A percentile compares a stretch with the other conserved stretches of the same genome.
These are phyloP conservation scores for Bathybates hornii DNA, from an alignment of 2,113 vertebrate species.

Conservation along the genomic window DNA sequence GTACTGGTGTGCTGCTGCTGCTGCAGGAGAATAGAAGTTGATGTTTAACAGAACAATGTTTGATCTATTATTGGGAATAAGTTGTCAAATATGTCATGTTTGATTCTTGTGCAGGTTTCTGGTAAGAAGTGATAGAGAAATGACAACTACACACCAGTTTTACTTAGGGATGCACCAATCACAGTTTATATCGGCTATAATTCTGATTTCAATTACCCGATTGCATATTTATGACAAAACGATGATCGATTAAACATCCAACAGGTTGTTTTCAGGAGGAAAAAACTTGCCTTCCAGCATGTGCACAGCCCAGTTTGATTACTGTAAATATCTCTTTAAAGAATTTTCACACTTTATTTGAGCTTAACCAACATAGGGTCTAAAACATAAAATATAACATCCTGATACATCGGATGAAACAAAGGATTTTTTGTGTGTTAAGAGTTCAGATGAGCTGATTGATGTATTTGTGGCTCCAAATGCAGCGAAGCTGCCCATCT, in stretches of 20 bases:
- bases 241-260: background rate
- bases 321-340: background rate
- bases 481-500: background rate
- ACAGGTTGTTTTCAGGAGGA: background rate
- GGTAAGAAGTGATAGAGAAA: background rate
- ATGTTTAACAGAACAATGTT: background rate
- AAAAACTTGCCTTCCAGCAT: background rate
- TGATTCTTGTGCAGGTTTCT: background rate
- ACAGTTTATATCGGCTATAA: background rate
- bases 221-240: background rate
- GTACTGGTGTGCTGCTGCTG: background rate
- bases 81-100: background rate
- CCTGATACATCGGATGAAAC: background rate
- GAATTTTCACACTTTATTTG: background rate
- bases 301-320: background rate
- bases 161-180: background rate
- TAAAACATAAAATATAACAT: background rate
- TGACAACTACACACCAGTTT: background rate
- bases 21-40: background rate
- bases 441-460: background rate
- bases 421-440: background rate
- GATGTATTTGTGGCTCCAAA: background rate
- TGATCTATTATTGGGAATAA: background rate
- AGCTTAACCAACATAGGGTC: background rate
- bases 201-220: background rate